phyloP scores from a whole-genome alignment of 2,113 vertebrate genomes.

The Oncorhynchus nerka region DNA sequence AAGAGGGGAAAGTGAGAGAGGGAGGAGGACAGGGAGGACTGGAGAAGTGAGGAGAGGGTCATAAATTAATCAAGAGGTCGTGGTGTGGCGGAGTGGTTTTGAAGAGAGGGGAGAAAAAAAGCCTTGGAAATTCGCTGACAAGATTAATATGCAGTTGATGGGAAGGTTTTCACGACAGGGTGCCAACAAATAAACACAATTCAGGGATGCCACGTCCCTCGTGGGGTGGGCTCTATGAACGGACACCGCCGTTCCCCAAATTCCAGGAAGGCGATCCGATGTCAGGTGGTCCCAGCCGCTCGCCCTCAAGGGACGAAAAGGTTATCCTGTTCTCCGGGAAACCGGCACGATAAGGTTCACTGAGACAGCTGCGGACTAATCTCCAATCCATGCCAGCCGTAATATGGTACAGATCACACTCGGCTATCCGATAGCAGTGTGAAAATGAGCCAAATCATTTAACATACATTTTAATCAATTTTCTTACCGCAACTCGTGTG shows the following conservation, averaged over 20 bases:
- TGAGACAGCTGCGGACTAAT: conserved; percentile 69
- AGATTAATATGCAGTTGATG: conserved; percentile 93
- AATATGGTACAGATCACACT: conserved; percentile 46
- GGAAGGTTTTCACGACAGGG: conserved; percentile 86
- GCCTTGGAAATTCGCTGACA: conserved; percentile 78
- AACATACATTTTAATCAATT: conserved; percentile 55
- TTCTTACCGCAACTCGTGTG: conserved; percentile 9
- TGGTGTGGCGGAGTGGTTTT: conserved; percentile 13
- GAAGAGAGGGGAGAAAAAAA: conserved; percentile 66
- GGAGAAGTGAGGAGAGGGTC: conserved; percentile 53
- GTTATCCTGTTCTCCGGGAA: conserved; percentile 65
- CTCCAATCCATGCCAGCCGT: conserved; percentile 63
- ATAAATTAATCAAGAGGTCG: conserved; percentile 58
- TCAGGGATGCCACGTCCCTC: conserved; percentile 75
- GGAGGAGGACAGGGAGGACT: not conserved
- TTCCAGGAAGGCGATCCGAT: conserved; percentile 70
- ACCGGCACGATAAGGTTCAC: conserved; percentile 58
- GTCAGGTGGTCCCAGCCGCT: conserved; percentile 65
- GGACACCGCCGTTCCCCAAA: conserved; percentile 72
- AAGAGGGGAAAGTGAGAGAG: not conserved
- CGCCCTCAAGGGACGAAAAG: conserved; percentile 54
- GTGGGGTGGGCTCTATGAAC: conserved; percentile 35
- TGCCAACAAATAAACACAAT: conserved; percentile 97
- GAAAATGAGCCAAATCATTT: conserved; percentile 63
- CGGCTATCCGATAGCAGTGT: conserved; percentile 64